These are phyloP conservation scores for Xylocampa areola DNA, from an alignment of 2,888 invertebrate genomes.

Conservation along the genomic window DNA sequence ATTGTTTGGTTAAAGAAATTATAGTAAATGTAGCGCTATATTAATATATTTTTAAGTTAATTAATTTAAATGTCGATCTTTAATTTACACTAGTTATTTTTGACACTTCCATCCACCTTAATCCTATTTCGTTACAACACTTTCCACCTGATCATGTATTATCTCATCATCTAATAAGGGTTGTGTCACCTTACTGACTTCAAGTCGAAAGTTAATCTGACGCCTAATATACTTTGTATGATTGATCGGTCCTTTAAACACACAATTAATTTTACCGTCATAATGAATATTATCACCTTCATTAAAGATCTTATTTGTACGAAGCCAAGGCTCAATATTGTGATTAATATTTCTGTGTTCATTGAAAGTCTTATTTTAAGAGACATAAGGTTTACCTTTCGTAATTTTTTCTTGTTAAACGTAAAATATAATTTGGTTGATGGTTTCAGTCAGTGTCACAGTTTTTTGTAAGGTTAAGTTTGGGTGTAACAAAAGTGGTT, in stretches of 20 bases:
- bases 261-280: conserved; percentile 44
- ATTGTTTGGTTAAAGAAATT: too few relatives aligned
- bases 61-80: too few relatives aligned
- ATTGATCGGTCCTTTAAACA: conserved; percentile 73
- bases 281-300: conserved; percentile 1
- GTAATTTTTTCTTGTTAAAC: conserved; percentile 1
- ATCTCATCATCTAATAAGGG: conserved; percentile 59
- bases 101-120: conserved; percentile 10
- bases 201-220: conserved; percentile 82
- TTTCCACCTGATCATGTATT: conserved; percentile 40
- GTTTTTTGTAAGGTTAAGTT: conserved; percentile 73
- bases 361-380: conserved; percentile 11
- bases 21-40: too few relatives aligned
- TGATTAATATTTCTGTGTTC: neutral
- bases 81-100: too few relatives aligned
- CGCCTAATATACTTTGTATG: conserved; percentile 78
- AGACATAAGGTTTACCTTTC: conserved; percentile 16
- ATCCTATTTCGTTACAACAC: conserved; percentile 28
- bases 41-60: too few relatives aligned
- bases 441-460: conserved; percentile 65
- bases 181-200: conserved; percentile 77
- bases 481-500: conserved; percentile 68
- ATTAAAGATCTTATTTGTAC: conserved; percentile 37
- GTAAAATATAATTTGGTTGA: conserved; percentile 49
- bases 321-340: conserved; percentile 58